Evolutionary conservation across 2,888 invertebrate species (phyloP), one percentile per base, ranked within the genome.

Genomic region (Pseudococcus jackbeardsleyi): DNA sequence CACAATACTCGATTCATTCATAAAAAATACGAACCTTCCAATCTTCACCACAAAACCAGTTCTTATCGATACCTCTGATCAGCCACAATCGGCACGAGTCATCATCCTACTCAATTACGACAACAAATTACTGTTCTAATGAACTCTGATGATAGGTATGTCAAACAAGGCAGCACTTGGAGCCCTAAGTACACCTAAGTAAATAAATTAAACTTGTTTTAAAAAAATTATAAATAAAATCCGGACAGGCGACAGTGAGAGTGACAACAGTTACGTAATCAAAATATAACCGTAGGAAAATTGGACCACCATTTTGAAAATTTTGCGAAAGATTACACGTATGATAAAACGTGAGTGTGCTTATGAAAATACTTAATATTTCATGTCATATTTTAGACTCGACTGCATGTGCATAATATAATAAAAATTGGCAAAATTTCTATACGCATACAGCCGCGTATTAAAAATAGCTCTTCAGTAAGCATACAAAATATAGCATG

Each of bases 401-500:
- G 17, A 72, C 72, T 72, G 72, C 72, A 72, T 42, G 42, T 82
- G 79, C 79, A 77, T 82, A 17, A 77, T 82, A 17, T 17, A 42
- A 39, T 42, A 82, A 46, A 82, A 82, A 46, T 82, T 82, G 79
- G 79, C 79, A 82, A 82, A 82, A 82, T 42, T 82, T 82, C 79
- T 46, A 82, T 3, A 33, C 26, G 26, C 26, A 33, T 42, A 42
- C 42, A 42, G 42, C 42, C 42, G 42, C 42, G 46, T 46, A 82
- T 82, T 82, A 82, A 82, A 82, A 82, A 82, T 82, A 82, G 46
- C 46, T 46, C 79, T 19, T 46, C 19, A 26, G 79, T 22, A 46
- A 82, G 19, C 33, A 72, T 46, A 46, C 79, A 46, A 82, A 82
- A 82, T 82, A 82, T 82, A 77, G 39, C 6, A 39, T 17, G 39